A percentile compares a stretch with the other conserved stretches of the same genome.
phyloP scores from a whole-genome alignment of 2,113 vertebrate genomes.

The Piprites chloris region DNA sequence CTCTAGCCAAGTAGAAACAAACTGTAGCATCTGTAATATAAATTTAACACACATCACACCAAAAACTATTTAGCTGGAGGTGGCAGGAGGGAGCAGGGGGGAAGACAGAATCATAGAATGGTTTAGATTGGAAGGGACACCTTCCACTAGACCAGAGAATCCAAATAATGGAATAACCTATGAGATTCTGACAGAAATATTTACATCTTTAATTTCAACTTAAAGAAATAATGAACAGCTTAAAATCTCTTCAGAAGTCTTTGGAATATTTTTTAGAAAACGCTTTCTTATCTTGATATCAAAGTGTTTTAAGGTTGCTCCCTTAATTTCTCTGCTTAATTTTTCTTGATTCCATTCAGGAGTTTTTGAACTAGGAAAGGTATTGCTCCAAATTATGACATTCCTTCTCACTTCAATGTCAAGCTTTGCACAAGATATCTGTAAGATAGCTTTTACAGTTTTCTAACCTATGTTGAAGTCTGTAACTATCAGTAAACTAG shows the following conservation, averaged over 20 bases:
- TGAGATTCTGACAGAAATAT: not conserved
- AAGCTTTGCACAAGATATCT: not conserved
- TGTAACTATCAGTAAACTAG: not conserved
- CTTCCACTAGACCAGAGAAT: not conserved
- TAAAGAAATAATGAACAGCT: not conserved
- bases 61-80: not conserved
- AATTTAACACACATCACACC: not conserved
- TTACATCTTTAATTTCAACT: not conserved
- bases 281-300: not conserved
- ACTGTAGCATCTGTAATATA: not conserved
- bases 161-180: not conserved
- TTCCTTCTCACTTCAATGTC: not conserved
- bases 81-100: accelerated
- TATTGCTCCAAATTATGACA: not conserved
- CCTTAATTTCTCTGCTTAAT: not conserved
- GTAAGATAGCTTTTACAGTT: not conserved
- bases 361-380: not conserved
- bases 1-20: not conserved
- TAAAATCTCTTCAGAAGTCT: not conserved
- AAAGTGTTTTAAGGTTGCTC: not conserved
- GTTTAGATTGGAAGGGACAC: not conserved
- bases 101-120: not conserved
- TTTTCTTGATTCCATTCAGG: not conserved
- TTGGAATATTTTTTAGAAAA: not conserved
- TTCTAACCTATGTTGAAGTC: not conserved